Base-by-base conservation (phyloP, 2,888 invertebrate species). In the Ennomos erosarius region DNA sequence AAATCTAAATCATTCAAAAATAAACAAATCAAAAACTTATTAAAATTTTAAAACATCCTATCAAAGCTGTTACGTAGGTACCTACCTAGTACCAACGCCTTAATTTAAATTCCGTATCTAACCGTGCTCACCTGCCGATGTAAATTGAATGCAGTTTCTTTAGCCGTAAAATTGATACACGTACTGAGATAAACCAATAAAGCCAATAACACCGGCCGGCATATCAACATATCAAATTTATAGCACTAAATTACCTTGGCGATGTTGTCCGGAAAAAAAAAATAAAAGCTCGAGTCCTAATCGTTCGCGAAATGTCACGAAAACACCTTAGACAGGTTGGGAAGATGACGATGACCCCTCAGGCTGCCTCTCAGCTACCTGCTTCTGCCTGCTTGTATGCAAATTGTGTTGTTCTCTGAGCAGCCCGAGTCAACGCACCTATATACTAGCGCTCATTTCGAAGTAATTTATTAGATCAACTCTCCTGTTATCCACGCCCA, bases 331-430 rank as follows among this genome's bases (percentile, higher is more conserved):
- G 82, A 85, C 83, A 80, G 84, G 87, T 86, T 81, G 75, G 76
- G 80, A 73, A 75, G 80, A 85, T 84, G 88, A 87, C 90, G 87
- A 88, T 88, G 91, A 90, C 90, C 92, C 80, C 85, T 56, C 70
- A 58, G 70, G 67, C 68, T 68, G 66, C 68, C 72, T 48, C 45
- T 39, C 50, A 72, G 73, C 87, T 90, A 90, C 91, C 91, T 91
- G 92, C 82, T 80, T 71, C 78, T 79, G 85, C 77, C 77, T 84
- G 84, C 79, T 78, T 85, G 79, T 90, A 90, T 90, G 89, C 84
- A 84, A 90, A 90, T 89, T 73, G 78, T 77, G 78, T 83, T 88
- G 76, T 87, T 87, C 86, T 82, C 79, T 75, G 74, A 77, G 72
- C 75, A 69, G 73, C 71, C 71, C 73, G 79, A 82, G 90, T 90